Evolutionary conservation across 2,888 invertebrate genomes (phyloP), one percentile per base, ranked within the genome.

Genomic region (Rhorus exstirpatorius): DNA sequence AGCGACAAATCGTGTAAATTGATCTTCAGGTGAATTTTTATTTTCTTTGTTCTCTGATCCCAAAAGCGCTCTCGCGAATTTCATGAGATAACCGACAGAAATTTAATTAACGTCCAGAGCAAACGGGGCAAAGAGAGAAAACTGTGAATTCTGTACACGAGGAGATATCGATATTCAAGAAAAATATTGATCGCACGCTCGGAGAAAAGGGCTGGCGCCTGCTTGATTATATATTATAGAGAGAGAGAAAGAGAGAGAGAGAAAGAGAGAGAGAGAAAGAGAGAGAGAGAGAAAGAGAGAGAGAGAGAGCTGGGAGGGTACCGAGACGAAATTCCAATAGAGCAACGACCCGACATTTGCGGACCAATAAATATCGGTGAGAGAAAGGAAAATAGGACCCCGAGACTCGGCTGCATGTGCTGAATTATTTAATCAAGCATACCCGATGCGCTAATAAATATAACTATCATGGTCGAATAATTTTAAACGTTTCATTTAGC

Each of bases 41-140:
- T 35, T 35, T 10, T n/a, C 26, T 17, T 10, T 58, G 14, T 1
- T 8, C 10, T 17, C 10, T n/a, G 3, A 24, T 8, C 8, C 12
- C 0, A 44, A 44, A 44, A 12, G 3, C 44, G 44, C 0, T 12
- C 12, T 19, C 46, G 8, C 12, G 17, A 46, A 46, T 46, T 58
- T 76, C 12, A 35, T 10, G 35, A 31, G 21, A 49, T 58, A 67
- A 24, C 58, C 21, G 70, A 67, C 14, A 14, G 14, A 67, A 49
- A 67, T 76, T 67, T 67, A 67, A 76, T 76, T 49, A 67, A 67
- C 21, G n/a, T 12, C 12, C 12, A 21, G 38, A 44, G 35, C 58
- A 19, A 67, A n/a, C 46, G 24, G 3, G 14, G 2, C 10, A 35
- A 35, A 58, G 17, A 17, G 31, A 58, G 14, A 58, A 7, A 6